A percentile compares a stretch with the other conserved stretches of the same genome.
Evolutionary conservation across 2,113 vertebrate species (phyloP).

Genomic region (Ceyx cyanopectus): DNA sequence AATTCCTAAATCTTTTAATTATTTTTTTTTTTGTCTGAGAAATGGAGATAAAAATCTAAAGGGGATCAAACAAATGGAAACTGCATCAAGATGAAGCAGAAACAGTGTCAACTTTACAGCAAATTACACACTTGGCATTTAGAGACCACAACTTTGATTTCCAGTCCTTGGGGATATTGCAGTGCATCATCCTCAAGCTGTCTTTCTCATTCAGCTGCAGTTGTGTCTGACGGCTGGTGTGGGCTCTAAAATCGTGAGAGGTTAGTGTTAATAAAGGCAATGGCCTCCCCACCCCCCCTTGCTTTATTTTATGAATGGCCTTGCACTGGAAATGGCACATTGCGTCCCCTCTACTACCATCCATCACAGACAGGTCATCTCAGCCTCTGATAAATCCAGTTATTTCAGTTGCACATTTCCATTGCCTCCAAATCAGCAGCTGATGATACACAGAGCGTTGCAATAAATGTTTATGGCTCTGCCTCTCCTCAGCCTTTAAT

Average conservation of each 20-base stretch:
- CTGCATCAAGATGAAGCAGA: background rate
- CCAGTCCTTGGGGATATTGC: background rate
- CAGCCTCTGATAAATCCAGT: constrained; percentile 35
- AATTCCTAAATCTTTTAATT: background rate
- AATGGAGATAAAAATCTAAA: constrained; percentile 37
- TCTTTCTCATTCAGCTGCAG: background rate
- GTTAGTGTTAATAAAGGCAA: constrained; percentile 6
- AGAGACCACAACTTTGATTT: constrained; percentile 34
- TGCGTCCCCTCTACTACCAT: constrained; percentile 3
- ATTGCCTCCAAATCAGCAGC: constrained; percentile 47
- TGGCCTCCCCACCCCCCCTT: background rate
- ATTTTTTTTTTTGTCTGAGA: constrained; percentile 29
- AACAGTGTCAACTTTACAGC: constrained; percentile 46
- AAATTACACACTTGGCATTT: background rate
- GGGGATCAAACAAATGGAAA: constrained; percentile 44
- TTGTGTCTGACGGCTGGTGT: background rate
- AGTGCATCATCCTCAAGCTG: background rate
- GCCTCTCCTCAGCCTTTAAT: constrained; percentile 63
- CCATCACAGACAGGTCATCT: constrained; percentile 35
- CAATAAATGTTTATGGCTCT: constrained; percentile 71
- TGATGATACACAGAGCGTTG: constrained; percentile 49
- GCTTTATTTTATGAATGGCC: constrained; percentile 3
- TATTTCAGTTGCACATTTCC: constrained; percentile 50
- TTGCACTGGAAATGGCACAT: background rate
- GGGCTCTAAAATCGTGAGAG: background rate